Conservation (phyloP, 1,140 invertebrate species). For the Conopomorpha cramerella region DNA sequence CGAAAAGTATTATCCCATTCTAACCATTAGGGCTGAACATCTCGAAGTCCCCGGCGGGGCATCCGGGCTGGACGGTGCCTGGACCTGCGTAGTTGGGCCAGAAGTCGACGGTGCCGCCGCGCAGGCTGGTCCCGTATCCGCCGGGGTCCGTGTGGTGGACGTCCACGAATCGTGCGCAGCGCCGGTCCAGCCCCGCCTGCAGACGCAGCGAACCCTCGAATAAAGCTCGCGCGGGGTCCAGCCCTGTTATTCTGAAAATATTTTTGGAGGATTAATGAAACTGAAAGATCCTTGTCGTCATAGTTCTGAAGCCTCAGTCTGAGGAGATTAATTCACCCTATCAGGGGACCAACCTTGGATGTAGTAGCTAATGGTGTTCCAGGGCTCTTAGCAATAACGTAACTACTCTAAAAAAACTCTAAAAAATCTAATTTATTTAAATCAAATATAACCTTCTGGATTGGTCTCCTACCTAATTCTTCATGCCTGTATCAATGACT, state of each 20-base stretch:
- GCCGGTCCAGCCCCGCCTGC: constrained; percentile 20
- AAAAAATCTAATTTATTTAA: too few species aligned
- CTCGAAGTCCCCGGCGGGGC: constrained; percentile 33
- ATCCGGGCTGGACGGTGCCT: constrained; percentile 67
- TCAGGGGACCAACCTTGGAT: too few species aligned
- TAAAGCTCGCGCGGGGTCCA: constrained; percentile 55
- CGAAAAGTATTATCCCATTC: too few species aligned
- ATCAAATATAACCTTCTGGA: too few species aligned
- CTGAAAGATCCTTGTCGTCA: too few species aligned
- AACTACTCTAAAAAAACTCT: neutral
- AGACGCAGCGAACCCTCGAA: constrained; percentile 31
- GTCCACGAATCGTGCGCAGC: constrained; percentile 60
- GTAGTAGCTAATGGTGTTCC: too few species aligned
- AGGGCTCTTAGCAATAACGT: too few species aligned
- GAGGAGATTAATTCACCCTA: too few species aligned
- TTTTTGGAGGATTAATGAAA: too few species aligned
- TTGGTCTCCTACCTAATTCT: too few species aligned
- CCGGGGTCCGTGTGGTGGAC: constrained; percentile 61
- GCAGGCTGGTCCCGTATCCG: constrained; percentile 45
- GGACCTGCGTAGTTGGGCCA: constrained; percentile 66
- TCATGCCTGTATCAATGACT: too few species aligned
- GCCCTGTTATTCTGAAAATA: constrained; percentile 42
- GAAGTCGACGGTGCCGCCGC: constrained; percentile 65
- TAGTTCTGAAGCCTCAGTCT: too few species aligned
- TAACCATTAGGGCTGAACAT: constrained; percentile 33